These are phyloP conservation scores for Hippocampus comes DNA, from an alignment of 2,113 vertebrate species.

Conservation along the genomic window DNA sequence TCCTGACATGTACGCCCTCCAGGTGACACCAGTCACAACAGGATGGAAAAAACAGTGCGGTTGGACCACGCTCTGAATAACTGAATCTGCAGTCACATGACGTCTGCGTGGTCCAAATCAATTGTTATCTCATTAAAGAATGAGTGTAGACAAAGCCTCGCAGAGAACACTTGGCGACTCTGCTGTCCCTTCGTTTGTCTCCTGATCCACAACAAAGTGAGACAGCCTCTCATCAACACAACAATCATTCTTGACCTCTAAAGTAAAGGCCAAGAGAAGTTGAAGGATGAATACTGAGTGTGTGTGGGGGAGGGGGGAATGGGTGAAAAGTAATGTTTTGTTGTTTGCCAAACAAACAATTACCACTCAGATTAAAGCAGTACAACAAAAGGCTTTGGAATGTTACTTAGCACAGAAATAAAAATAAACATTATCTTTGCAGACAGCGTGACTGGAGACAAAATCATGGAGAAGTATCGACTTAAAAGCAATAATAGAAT, in stretches of 20 bases:
- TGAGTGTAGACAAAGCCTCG: conserved; percentile 64
- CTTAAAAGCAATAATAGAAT: conserved; percentile 3
- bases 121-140: conserved; percentile 58
- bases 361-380: conserved; percentile 66
- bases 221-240: conserved; percentile 29
- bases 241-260: conserved; percentile 33
- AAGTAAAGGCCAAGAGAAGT: conserved; percentile 49
- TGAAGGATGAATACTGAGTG: conserved; percentile 6
- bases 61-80: not conserved
- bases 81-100: conserved; percentile 67
- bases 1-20: conserved; percentile 13
- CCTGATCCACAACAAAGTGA: not conserved
- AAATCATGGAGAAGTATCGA: conserved; percentile 2
- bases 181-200: conserved; percentile 4
- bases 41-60: not conserved
- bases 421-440: conserved; percentile 50
- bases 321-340: conserved; percentile 52
- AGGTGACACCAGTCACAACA: conserved; percentile 25
- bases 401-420: conserved; percentile 50
- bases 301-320: conserved; percentile 9
- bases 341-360: conserved; percentile 61
- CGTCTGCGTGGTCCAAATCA: conserved; percentile 37
- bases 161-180: conserved; percentile 41
- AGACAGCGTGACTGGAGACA: conserved; percentile 26
- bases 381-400: conserved; percentile 63